Evolutionary conservation across 2,888 invertebrate species (phyloP), one percentile per base, ranked within the genome.

Genomic region (Pseudococcus jackbeardsleyi): DNA sequence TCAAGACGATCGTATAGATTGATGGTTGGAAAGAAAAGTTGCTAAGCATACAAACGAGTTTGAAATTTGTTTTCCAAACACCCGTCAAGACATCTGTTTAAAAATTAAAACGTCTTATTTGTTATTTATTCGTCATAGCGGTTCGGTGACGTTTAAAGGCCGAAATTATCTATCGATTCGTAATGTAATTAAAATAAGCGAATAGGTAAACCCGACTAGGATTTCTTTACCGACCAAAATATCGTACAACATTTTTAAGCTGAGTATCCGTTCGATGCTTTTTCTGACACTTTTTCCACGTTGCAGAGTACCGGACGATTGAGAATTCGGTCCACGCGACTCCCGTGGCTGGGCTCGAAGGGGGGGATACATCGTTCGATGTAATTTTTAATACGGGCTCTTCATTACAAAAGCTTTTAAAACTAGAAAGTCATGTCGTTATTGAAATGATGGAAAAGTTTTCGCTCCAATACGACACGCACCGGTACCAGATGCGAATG

Each of bases 401-500:
- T 64, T 77, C 77, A 39, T 77, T 39, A 17, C 26, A 77, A 77
- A 77, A 77, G 77, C 77, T 77, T 77, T 77, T 77, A 77, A 39
- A 77, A 77, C 77, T 39, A 17, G 39, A 77, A 77, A 77, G 77
- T 77, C 77, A 77, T 77, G 77, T 77, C 77, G 77, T 77, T 64
- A 77, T 77, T 77, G 39, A 77, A 77, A 77, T 39, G 77, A 77
- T 77, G 39, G 39, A 77, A 77, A 77, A 77, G 22, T 77, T 77
- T 64, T 64, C 64, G 64, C 64, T 12, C 50, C 64, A 64, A 22
- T 64, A 64, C 22, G 64, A 64, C 64, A 64, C 64, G 64, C 77
- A 77, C 39, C 77, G 77, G 77, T 77, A 77, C 77, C 77, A 39
- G 77, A 39, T 77, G 77, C 77, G 64, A 64, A 64, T 77, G 77